These are phyloP conservation scores for Tragopan temminckii DNA, from an alignment of 2,797 vertebrate species.

Conservation along the genomic window DNA sequence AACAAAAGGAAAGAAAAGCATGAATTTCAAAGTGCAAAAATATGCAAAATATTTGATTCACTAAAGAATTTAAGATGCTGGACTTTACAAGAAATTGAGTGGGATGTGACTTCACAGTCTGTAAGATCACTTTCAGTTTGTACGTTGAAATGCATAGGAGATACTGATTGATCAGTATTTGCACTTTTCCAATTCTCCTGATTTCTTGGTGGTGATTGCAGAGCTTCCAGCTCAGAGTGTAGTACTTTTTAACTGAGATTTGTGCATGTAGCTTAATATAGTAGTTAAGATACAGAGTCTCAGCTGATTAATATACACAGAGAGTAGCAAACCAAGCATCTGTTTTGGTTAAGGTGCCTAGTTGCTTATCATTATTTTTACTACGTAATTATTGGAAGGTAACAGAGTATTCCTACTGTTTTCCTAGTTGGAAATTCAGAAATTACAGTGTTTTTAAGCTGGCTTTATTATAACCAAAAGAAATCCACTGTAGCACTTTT, in stretches of 20 bases:
- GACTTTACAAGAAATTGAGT: not conserved
- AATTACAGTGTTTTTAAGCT: not conserved
- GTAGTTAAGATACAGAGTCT: not conserved
- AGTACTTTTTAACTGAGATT: not conserved
- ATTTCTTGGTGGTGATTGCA: not conserved
- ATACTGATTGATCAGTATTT: not conserved
- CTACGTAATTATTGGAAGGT: not conserved
- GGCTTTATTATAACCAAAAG: not conserved
- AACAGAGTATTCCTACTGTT: not conserved
- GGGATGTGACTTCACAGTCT: not conserved
- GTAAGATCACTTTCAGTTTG: not conserved
- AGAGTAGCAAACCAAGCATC: not conserved
- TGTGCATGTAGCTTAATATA: not conserved
- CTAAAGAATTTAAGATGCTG: fast-evolving
- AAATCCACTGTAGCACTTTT: not conserved
- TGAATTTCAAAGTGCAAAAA: not conserved
- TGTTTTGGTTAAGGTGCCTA: not conserved
- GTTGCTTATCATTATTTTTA: not conserved
- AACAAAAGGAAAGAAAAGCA: no score
- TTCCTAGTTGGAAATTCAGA: not conserved
- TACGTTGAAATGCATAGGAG: not conserved
- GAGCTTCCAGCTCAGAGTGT: not conserved
- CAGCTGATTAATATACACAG: not conserved
- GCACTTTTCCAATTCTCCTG: not conserved
- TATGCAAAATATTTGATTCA: not conserved